Evolutionary conservation across 2,797 vertebrate genomes (phyloP).

Genomic region (Neoniphon sammara): DNA sequence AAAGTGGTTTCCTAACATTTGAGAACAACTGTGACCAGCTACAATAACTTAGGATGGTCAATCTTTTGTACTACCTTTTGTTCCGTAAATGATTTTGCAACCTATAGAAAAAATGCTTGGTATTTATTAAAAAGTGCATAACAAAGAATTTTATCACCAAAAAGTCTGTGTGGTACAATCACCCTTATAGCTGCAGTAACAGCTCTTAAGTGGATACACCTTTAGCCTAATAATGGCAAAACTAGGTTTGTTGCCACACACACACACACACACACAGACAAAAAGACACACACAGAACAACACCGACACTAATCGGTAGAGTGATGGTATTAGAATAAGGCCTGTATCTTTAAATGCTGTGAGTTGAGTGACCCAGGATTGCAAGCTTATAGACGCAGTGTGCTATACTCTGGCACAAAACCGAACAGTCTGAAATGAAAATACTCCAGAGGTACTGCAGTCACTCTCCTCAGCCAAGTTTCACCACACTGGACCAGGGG

Average conservation of each 20-base stretch:
- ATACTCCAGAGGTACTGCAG: conserved; percentile 61
- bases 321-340: conserved; percentile 50
- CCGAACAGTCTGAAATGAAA: conserved; percentile 41
- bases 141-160: not conserved
- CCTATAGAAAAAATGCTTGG: conserved; percentile 20
- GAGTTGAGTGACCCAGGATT: conserved; percentile 58
- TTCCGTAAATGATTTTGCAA: conserved; percentile 2
- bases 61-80: not conserved
- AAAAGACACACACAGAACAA: not conserved
- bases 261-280: not conserved
- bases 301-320: conserved; percentile 49
- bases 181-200: not conserved
- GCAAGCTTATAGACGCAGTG: conserved; percentile 43
- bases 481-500: conserved; percentile 55
- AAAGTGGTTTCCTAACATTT: no score
- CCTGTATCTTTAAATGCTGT: conserved; percentile 34
- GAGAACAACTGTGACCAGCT: no score
- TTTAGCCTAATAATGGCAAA: not conserved
- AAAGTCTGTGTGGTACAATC: conserved; percentile 34
- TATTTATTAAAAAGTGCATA: no score
- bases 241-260: conserved; percentile 22
- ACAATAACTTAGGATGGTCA: not conserved
- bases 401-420: conserved; percentile 56
- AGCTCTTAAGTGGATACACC: conserved; percentile 9
- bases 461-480: conserved; percentile 58